These are phyloP conservation scores for Drosophila austrosaltans DNA, from an alignment of 2,888 invertebrate species.

Conservation along the genomic window DNA sequence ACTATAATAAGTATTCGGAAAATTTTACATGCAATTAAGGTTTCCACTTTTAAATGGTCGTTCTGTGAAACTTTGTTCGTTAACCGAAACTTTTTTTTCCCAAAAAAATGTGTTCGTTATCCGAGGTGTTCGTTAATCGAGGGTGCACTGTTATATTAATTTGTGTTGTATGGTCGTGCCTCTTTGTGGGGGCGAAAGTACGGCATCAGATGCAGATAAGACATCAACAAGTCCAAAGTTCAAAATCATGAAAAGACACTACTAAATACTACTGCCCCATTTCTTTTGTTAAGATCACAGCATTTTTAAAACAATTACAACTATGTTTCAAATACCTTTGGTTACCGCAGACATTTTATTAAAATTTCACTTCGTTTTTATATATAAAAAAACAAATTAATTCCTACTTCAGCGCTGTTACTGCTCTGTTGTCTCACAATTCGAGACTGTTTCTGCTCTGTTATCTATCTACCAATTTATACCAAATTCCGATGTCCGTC, in stretches of 20 bases:
- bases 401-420: background rate
- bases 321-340: constrained; percentile 65
- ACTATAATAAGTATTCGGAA: too few relatives aligned
- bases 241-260: constrained; percentile 29
- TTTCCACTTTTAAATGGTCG: too few relatives aligned
- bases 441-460: constrained; percentile 21
- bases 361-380: constrained; percentile 22
- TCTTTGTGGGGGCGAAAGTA: constrained; percentile 27
- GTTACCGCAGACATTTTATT: constrained; percentile 79
- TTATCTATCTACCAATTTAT: constrained; percentile 48
- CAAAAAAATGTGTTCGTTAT: too few relatives aligned
- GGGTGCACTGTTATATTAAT: too few relatives aligned
- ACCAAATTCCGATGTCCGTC: background rate
- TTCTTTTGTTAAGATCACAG: background rate
- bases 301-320: background rate
- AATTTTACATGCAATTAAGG: too few relatives aligned
- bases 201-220: constrained; percentile 44
- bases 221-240: constrained; percentile 72
- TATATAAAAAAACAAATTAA: constrained; percentile 7
- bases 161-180: constrained; percentile 7
- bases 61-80: too few relatives aligned
- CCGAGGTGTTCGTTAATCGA: too few relatives aligned
- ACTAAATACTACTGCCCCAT: background rate
- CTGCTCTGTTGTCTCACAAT: constrained; percentile 8
- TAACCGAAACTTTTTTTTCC: too few relatives aligned